Evolutionary conservation across 2,113 vertebrate species (phyloP), one percentile per base, ranked within the genome.

Genomic region (Myotis davidii): DNA sequence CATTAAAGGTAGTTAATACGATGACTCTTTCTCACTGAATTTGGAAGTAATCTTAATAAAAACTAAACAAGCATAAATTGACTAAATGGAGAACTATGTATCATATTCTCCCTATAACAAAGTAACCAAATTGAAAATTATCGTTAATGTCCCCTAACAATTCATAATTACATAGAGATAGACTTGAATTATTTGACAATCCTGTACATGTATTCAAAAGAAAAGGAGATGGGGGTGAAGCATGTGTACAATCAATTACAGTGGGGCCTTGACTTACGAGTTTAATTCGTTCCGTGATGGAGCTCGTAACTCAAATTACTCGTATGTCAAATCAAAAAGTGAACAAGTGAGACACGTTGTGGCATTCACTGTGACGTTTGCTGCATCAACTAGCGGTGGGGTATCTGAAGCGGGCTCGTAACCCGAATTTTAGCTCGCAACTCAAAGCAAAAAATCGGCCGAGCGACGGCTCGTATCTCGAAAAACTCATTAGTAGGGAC

Each of bases 41-140:
- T 67, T 88, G 64, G 29, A 65, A 65, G 14, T 29, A 56, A 79
- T 61, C 70, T 86, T 90, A 85, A 83, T 59, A 91, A 91, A 65
- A 93, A 73, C n/a, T 56, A 94, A 87, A 29, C 12, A 65, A 85
- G 37, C 23, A 86, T 50, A 92, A 84, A 83, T 2, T 77, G 16
- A 83, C 32, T 69, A 59, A 61, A 2, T 90, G 5, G 21, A 92
- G 45, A 88, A 95, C 29, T 77, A 39, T 64, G 23, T 69, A 79
- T 50, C 39, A 93, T 37, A 91, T 20, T 96, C 23, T 52, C 11
- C n/a, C 17, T 54, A 69, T 1, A 72, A 21, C 16, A 94, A 45
- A 50, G 16, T 72, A 85, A 64, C 18, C 34, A 82, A 86, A 74
- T 6, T 90, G 34, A 89, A n/a, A 96, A 82, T 34, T 37, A 64